These are phyloP conservation scores for Liopterus haemorrhoidalis DNA, from an alignment of 2,888 invertebrate species.

Conservation along the genomic window DNA sequence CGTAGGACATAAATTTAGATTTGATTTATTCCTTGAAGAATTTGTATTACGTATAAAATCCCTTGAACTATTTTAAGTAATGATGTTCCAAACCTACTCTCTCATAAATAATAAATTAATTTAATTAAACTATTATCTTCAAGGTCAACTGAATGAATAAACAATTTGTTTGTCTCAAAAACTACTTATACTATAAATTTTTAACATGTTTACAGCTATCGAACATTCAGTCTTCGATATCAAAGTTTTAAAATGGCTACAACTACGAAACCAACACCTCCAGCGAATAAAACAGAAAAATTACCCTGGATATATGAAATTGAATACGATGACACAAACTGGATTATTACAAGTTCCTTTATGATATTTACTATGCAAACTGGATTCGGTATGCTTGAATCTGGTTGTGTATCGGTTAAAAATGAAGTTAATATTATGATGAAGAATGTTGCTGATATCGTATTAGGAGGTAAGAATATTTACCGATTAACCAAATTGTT, in stretches of 20 bases:
- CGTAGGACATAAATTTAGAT: no score
- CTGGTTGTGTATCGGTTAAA: slow-evolving; percentile 86
- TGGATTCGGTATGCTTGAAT: slow-evolving; percentile 90
- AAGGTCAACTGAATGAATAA: no score
- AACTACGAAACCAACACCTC: neutral
- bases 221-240: slow-evolving; percentile 12
- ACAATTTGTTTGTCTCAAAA: slow-evolving; percentile 26
- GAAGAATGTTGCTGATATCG: slow-evolving; percentile 91
- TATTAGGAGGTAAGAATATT: slow-evolving; percentile 64
- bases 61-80: no score
- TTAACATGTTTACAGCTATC: slow-evolving; percentile 32
- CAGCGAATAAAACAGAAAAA: slow-evolving; percentile 32
- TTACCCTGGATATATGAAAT: slow-evolving; percentile 59
- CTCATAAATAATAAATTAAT: no score
- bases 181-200: slow-evolving; percentile 29
- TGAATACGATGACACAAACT: slow-evolving; percentile 75
- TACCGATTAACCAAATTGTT: slow-evolving; percentile 28
- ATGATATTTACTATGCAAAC: slow-evolving; percentile 94
- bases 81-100: no score
- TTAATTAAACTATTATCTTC: no score
- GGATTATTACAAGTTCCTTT: slow-evolving; percentile 83
- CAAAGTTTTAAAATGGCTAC: slow-evolving; percentile 2
- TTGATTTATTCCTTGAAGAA: no score
- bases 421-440: slow-evolving; percentile 98
- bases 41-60: no score